Percentiles rank a stretch among this genome's conserved stretches.
phyloP scores from a whole-genome alignment of 1,140 invertebrate species.

The Tenebrio molitor region DNA sequence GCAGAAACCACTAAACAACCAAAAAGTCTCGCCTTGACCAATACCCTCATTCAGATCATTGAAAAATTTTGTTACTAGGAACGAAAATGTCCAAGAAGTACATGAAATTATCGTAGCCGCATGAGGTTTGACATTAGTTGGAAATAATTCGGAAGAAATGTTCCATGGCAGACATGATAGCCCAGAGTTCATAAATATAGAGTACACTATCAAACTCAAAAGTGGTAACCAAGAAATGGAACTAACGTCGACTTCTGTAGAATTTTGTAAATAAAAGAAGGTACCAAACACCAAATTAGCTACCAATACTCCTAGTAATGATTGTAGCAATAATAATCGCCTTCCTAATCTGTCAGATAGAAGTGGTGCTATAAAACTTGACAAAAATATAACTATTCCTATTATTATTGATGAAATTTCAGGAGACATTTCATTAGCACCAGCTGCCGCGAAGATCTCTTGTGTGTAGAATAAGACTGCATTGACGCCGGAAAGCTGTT shows the following conservation, averaged over 20 bases:
- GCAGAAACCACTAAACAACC: no score
- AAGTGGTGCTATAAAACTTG: constrained; percentile 32
- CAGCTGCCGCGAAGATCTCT: constrained; percentile 9
- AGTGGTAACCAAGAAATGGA: constrained; percentile 5
- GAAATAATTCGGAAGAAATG: background rate
- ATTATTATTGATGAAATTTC: no score
- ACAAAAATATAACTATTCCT: constrained; percentile 13
- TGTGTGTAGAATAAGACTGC: constrained; percentile 15
- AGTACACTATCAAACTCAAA: background rate
- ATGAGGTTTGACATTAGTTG: constrained; percentile 76
- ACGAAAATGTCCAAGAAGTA: constrained; percentile 82
- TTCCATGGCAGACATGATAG: background rate
- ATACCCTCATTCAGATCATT: constrained; percentile 71
- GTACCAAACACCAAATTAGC: constrained; percentile 59
- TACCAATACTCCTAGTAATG: constrained; percentile 3
- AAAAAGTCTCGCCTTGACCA: no score
- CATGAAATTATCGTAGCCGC: constrained; percentile 80
- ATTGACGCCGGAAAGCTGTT: constrained; percentile 5
- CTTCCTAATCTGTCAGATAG: constrained; percentile 9
- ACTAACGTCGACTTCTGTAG: background rate
- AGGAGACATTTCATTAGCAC: background rate
- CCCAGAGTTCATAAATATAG: background rate
- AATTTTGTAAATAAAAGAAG: no score
- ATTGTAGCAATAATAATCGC: background rate
- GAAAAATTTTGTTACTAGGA: no score